These are phyloP conservation scores for Sipunculus nudus DNA, from an alignment of 2,888 invertebrate genomes.

Conservation along the genomic window DNA sequence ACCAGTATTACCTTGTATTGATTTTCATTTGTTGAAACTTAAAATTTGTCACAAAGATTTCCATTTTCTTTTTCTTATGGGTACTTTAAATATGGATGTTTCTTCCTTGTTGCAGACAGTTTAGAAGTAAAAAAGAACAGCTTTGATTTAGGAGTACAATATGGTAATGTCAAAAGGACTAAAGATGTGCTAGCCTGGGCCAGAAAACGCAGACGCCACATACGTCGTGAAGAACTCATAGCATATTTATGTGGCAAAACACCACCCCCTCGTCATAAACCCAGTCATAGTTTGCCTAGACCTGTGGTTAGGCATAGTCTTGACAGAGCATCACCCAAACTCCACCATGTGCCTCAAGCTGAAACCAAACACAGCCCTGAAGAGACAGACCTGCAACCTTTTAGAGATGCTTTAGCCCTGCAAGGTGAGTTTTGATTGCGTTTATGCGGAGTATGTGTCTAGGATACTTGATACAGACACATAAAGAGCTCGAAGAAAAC, in stretches of 20 bases:
- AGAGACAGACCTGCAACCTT: conserved; percentile 77
- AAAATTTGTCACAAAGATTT: neutral
- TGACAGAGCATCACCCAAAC: conserved; percentile 47
- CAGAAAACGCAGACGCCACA: conserved; percentile 73
- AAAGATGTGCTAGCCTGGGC: conserved; percentile 82
- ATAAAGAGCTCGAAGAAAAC: too few relatives aligned
- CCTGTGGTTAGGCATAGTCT: conserved; percentile 21
- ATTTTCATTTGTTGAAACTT: neutral
- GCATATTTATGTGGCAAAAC: conserved; percentile 77
- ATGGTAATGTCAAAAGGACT: conserved; percentile 78
- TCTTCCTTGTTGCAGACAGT: conserved; percentile 72
- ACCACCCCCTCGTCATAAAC: conserved; percentile 70
- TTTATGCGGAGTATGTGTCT: too few relatives aligned
- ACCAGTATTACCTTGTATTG: neutral
- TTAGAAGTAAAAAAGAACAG: conserved; percentile 77
- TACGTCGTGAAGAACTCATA: conserved; percentile 79
- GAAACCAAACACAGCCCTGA: conserved; percentile 26
- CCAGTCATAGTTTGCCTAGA: conserved; percentile 20
- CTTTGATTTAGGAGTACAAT: conserved; percentile 77
- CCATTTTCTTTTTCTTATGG: neutral
- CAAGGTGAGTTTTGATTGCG: conserved; percentile 71
- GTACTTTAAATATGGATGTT: neutral
- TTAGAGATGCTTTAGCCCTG: conserved; percentile 78
- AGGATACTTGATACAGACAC: too few relatives aligned
- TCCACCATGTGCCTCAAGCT: too few relatives aligned